A percentile compares a stretch with the other conserved stretches of the same genome.
These are phyloP conservation scores for Danio choprae DNA, from an alignment of 2,797 vertebrate species.

Conservation along the genomic window DNA sequence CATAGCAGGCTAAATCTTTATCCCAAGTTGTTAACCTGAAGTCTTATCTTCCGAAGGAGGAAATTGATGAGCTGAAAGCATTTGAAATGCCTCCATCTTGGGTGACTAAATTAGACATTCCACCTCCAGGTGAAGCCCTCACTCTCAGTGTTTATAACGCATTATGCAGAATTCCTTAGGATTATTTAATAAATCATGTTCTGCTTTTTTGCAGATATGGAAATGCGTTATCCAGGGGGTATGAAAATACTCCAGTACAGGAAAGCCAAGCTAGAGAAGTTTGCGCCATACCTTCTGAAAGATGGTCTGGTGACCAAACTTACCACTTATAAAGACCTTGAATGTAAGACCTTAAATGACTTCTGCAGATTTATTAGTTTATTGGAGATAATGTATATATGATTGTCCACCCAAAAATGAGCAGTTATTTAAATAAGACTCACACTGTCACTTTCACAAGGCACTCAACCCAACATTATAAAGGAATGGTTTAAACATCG, in stretches of 20 bases:
- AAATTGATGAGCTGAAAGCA: conserved; percentile 61
- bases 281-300: conserved; percentile 74
- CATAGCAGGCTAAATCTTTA: too few relatives aligned
- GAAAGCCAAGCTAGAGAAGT: conserved; percentile 84
- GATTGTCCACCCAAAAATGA: too few relatives aligned
- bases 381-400: too few relatives aligned
- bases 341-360: conserved; percentile 75
- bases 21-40: too few relatives aligned
- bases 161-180: not conserved
- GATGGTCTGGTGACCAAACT: conserved; percentile 83
- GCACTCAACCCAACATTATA: conserved; percentile 70
- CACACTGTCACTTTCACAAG: conserved; percentile 67
- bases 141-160: not conserved
- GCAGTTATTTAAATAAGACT: too few relatives aligned
- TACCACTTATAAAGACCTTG: conserved; percentile 77
- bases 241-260: conserved; percentile 81
- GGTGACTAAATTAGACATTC: conserved; percentile 81
- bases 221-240: conserved; percentile 78
- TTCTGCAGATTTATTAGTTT: not conserved
- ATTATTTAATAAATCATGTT: not conserved
- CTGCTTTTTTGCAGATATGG: conserved; percentile 72
- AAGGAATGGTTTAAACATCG: conserved; percentile 86
- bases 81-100: conserved; percentile 88
- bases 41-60: conserved; percentile 64
- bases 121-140: conserved; percentile 76